Evolutionary conservation across 2,113 vertebrate genomes (phyloP), one percentile per base, ranked within the genome.

Genomic region (Grantiella picta): DNA sequence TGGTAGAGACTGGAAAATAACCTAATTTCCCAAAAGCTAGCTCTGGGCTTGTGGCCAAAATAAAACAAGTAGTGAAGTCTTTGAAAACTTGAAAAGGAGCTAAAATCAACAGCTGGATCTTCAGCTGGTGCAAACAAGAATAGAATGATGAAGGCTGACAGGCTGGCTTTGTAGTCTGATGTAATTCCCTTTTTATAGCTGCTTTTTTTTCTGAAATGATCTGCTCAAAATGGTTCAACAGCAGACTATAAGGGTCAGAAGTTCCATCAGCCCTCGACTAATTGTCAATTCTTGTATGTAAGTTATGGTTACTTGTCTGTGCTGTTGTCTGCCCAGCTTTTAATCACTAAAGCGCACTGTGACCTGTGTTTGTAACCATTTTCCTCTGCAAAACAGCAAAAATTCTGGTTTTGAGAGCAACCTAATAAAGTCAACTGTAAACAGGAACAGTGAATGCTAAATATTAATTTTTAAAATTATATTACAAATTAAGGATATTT

Each of bases 21-120:
- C 5, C 23, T 65, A 15, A 57, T 76, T 79, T 83, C 53, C 29
- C 33, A 53, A 53, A 71, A 91, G 25, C 5, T 65, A 76, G 29
- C 16, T 57, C 57, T 57, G 49, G 63, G 35, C 33, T 82, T 66
- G 5, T 54, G 70, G 61, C 50, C 33, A 82, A 89, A 86, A 86
- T 10, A 36, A 82, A 82, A 64, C 23, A 77, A 65, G 18, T 22
- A 84, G n/a, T 20, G 19, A 87, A 40, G 45, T 35, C 57, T 94
- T 65, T 80, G 79, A 61, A 84, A 93, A 25, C 33, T 45, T 90
- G 31, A 82, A 72, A 54, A 57, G 49, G 20, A 65, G 25, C 33
- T 93, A 64, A 91, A 95, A 85, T 61, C 64, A 91, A 87, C 69
- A 91, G 14, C 66, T 86, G 66, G 23, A 45, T 91, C 54, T 92